Base-by-base conservation (phyloP, 2,888 invertebrate species). In the Caenorhabditis plicata region DNA sequence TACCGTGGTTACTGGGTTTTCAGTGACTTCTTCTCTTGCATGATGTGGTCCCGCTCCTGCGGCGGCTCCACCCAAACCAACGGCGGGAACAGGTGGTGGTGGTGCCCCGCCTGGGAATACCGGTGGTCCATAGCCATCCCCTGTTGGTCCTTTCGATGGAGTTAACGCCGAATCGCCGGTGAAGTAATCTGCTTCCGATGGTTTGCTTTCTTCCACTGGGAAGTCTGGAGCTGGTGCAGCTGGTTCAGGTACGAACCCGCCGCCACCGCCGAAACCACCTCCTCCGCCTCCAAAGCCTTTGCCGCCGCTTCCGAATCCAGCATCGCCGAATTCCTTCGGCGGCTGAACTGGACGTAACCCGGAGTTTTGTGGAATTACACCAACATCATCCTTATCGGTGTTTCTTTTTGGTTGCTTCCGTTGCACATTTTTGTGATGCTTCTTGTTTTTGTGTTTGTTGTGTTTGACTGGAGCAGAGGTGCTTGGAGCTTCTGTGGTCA, bases 121-220 rank as follows among this genome's bases (percentile, higher is more conserved):
- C 33, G 77, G 64, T 11, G 78, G 75, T 36, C 77, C 78, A 38
- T 77, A 79, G 17, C 79, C 79, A 52, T 79, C 79, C 27, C 79
- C 79, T 15, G 73, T 74, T 20, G 79, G 79, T 27, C 79, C 79
- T 17, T 62, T 64, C 4, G 78, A 80, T 2, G 77, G 73, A 5
- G 60, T 58, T 17, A 78, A 43, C 1, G 75, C 79, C 7, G 75
- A 76, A 7, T 79, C 79, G 8, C 79, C 79, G 17, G 77, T 78
- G 64, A 78, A 78, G 47, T 61, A 67, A 25, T 75, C 75, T 29
- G 56, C 66, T 46, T 71, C 75, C 17, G 38, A 52, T 50, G 43
- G 45, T 27, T 29, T 47, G 1, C 40, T 48, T 9, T 39, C 29
- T 19, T 5, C 39, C 35, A 45, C 56, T 33, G 56, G 52, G 26